Conservation (phyloP, 2,888 invertebrate genomes). For the Papilio demoleus region DNA sequence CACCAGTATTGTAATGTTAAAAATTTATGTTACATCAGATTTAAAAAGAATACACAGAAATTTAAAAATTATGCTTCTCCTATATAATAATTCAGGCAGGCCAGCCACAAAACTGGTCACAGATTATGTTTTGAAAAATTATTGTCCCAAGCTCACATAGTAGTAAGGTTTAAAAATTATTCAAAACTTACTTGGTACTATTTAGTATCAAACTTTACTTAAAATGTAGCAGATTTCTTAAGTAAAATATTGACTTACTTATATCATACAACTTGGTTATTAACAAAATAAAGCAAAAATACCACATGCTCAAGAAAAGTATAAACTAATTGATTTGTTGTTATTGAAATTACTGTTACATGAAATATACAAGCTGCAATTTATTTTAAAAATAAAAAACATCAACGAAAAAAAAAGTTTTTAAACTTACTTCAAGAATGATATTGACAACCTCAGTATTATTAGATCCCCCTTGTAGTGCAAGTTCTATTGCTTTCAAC, state of each 20-base stretch:
- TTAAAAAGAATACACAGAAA: not conserved
- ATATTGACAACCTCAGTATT: slow-evolving; percentile 65
- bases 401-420: not conserved
- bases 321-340: not conserved
- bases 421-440: slow-evolving; percentile 64
- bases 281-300: not conserved
- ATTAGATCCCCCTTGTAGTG: slow-evolving; percentile 50
- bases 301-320: not conserved
- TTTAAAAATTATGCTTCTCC: not conserved
- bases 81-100: too few relatives aligned
- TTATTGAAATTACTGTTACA: not conserved
- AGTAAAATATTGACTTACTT: too few relatives aligned
- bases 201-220: too few relatives aligned
- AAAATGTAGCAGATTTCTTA: too few relatives aligned
- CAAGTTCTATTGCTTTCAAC: slow-evolving; percentile 65
- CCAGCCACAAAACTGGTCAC: too few relatives aligned
- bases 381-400: slow-evolving; percentile 16
- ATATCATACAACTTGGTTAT: too few relatives aligned
- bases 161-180: too few relatives aligned
- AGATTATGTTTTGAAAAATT: too few relatives aligned
- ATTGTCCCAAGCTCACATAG: too few relatives aligned
- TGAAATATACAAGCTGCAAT: not conserved
- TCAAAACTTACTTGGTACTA: too few relatives aligned
- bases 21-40: not conserved
- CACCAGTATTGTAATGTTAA: not conserved